Evolutionary conservation across 2,888 invertebrate species (phyloP).

Genomic region (Escarpia spicata): DNA sequence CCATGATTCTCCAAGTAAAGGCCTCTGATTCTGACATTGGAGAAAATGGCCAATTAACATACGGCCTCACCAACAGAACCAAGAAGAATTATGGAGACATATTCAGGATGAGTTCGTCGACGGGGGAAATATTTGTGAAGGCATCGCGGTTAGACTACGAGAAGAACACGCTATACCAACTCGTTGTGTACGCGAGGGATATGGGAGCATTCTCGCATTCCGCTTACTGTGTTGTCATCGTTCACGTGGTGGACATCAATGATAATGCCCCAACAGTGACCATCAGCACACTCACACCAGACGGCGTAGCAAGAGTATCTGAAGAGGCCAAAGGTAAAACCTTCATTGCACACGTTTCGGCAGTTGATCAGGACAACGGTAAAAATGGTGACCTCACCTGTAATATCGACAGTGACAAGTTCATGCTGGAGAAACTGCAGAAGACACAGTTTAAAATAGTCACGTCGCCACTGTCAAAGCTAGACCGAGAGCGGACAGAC

Average conservation of each 20-base stretch:
- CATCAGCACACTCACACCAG: not conserved
- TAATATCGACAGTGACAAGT: not conserved
- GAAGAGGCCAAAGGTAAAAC: conserved; percentile 17
- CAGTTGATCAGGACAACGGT: not conserved
- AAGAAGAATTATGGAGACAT: not conserved
- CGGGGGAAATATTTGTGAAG: not conserved
- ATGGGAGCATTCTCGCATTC: not conserved
- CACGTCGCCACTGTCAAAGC: not conserved
- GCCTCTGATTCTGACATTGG: conserved; percentile 13
- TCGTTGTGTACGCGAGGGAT: not conserved
- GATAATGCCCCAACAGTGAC: not conserved
- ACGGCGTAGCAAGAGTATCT: not conserved
- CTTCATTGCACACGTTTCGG: conserved; percentile 17
- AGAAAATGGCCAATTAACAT: not conserved
- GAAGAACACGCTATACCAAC: not conserved
- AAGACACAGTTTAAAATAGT: conserved; percentile 7
- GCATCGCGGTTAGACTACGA: not conserved
- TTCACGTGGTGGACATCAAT: conserved; percentile 17
- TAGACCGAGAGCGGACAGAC: not conserved
- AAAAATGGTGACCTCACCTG: conserved; percentile 18
- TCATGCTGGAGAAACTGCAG: not conserved
- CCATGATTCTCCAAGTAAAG: conserved; percentile 6
- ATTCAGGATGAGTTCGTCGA: not conserved
- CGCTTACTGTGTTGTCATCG: not conserved
- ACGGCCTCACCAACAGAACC: not conserved